A percentile compares a stretch with the other conserved stretches of the same genome.
Conservation (phyloP, 1,140 invertebrate genomes). For the Mylabris phalerata region DNA sequence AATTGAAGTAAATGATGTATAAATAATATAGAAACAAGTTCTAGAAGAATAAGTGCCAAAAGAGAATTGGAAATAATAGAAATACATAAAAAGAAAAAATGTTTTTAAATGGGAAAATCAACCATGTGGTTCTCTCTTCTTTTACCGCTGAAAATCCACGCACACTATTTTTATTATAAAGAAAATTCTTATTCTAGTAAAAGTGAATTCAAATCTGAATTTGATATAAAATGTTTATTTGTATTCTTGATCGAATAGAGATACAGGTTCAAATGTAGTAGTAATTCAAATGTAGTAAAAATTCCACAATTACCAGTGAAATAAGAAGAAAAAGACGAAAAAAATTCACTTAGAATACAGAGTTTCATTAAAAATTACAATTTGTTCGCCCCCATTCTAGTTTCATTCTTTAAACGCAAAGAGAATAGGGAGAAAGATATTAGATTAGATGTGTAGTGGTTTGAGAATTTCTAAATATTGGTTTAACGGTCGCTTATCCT, state of each 20-base stretch:
- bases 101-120: conserved; percentile 13
- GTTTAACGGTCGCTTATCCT: conserved; percentile 19
- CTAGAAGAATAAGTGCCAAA: conserved; percentile 20
- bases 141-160: background rate
- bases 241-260: too few species aligned
- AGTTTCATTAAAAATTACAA: too few species aligned
- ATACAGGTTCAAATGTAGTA: too few species aligned
- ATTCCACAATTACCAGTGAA: too few species aligned
- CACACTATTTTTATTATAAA: conserved; percentile 5
- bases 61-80: conserved; percentile 28
- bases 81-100: conserved; percentile 1
- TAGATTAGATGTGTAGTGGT: background rate
- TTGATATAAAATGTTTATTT: conserved; percentile 12
- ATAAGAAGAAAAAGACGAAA: too few species aligned
- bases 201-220: conserved; percentile 11
- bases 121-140: conserved; percentile 6
- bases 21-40: conserved; percentile 26
- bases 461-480: conserved; percentile 20
- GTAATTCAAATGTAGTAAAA: too few species aligned
- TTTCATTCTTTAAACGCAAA: too few species aligned
- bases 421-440: too few species aligned
- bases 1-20: conserved; percentile 28
- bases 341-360: too few species aligned
- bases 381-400: too few species aligned
- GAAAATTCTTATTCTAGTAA: conserved; percentile 3